Evolutionary conservation across 1,140 invertebrate species (phyloP).

Genomic region (Zaprionus nigranus): DNA sequence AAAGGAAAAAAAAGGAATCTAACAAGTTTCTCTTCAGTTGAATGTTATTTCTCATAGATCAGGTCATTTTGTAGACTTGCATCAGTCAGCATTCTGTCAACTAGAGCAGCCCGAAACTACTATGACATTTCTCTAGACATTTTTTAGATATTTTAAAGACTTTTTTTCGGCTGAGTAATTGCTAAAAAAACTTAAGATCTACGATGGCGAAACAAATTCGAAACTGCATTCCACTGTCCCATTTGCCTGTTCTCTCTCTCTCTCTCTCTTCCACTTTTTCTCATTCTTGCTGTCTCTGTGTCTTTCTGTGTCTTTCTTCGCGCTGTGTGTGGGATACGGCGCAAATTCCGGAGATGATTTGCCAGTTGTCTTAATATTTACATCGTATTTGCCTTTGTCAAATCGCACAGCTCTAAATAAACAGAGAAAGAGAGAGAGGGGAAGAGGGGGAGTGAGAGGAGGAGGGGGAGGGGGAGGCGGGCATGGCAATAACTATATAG

Average conservation of each 20-base stretch:
- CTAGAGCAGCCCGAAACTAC: too few species aligned
- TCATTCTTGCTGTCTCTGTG: background rate
- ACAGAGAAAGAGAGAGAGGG: background rate
- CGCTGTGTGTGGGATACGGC: slow-evolving; percentile 20
- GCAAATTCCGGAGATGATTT: slow-evolving; percentile 41
- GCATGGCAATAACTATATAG: slow-evolving; percentile 61
- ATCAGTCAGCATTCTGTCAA: too few species aligned
- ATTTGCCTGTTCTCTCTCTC: background rate
- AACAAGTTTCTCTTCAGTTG: too few species aligned
- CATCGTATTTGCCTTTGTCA: slow-evolving; percentile 52
- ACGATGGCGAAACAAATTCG: background rate
- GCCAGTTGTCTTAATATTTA: slow-evolving; percentile 56
- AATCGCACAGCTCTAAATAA: slow-evolving; percentile 49
- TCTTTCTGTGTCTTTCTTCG: background rate
- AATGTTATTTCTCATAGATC: too few species aligned
- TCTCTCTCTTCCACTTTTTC: background rate
- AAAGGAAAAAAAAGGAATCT: too few species aligned
- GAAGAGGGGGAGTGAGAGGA: background rate
- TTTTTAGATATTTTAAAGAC: too few species aligned
- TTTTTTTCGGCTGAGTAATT: too few species aligned
- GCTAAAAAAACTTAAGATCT: background rate
- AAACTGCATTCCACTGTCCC: background rate
- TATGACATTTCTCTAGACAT: too few species aligned
- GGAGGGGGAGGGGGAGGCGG: background rate
- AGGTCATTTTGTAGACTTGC: too few species aligned